Conservation (phyloP, 2,113 vertebrate genomes). For the Vireo altiloquus region DNA sequence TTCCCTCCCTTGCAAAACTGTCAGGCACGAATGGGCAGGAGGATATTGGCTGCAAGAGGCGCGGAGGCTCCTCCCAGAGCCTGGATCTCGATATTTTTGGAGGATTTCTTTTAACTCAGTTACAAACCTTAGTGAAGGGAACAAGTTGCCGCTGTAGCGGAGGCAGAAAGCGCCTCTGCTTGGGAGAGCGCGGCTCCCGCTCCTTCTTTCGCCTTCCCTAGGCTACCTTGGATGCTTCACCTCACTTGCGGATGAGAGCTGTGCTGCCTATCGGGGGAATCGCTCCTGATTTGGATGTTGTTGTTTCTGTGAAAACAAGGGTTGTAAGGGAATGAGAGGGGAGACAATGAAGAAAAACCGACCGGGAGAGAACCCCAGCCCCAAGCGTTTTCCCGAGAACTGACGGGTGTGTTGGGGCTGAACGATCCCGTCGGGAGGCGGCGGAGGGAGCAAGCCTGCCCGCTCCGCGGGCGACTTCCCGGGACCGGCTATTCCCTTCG, state of each 20-base stretch:
- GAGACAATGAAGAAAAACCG: conserved; percentile 57
- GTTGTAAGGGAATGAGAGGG: conserved; percentile 19
- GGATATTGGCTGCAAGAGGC: conserved; percentile 70
- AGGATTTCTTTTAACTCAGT: conserved; percentile 75
- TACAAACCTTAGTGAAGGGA: conserved; percentile 50
- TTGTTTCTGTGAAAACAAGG: neutral
- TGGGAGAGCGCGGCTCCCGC: neutral
- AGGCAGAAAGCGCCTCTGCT: neutral
- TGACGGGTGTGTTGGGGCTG: conserved; percentile 26
- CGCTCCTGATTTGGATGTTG: conserved; percentile 22
- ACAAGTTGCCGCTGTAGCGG: conserved; percentile 49
- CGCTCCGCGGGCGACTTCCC: neutral
- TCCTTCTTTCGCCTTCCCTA: neutral
- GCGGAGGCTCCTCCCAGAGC: conserved; percentile 77
- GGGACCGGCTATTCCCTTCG: conserved; percentile 30
- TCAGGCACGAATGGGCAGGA: conserved; percentile 62
- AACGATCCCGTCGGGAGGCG: conserved; percentile 3
- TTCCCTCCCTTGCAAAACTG: conserved; percentile 49
- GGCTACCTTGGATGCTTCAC: conserved; percentile 13
- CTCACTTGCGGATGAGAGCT: neutral
- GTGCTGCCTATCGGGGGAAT: neutral
- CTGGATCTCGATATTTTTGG: conserved; percentile 73
- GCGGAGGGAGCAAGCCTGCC: neutral
- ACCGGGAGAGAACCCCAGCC: neutral
- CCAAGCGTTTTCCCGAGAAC: neutral